Base-by-base conservation (phyloP, 2,113 vertebrate species). In the Uria aalge region DNA sequence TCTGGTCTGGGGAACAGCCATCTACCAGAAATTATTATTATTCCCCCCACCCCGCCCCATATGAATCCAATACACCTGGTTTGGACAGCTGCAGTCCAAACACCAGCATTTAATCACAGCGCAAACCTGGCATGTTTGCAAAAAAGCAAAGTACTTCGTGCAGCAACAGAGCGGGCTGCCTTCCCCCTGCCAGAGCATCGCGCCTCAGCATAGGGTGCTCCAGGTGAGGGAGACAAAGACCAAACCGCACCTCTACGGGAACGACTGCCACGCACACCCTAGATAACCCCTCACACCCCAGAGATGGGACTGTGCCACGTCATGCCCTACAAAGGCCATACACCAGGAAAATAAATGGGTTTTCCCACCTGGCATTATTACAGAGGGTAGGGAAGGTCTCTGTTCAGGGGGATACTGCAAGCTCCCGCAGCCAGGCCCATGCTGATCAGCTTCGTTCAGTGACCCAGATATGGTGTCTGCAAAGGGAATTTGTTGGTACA, bases 21-120 rank as follows among this genome's bases (percentile, higher is more conserved):
- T 47, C 87, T 88, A 72, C 83, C 78, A 95, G 60, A 81, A 90
- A 62, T 34, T 41, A 14, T 23, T 23, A 48, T 50, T 27, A 36
- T 68, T 43, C 43, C 15, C 12, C 9, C 15, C 29, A 8, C 38
- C 15, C 27, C 1, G 7, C 32, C 21, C 47, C 14, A 41, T 50
- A 75, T 60, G 86, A 94, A 80, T 76, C 57, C 75, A 68, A 11
- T 45, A 86, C 72, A 86, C 68, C 71, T 36, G 72, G 79, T 47
- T 73, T 89, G 93, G 86, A 92, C 86, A 96, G 86, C 93, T 91
- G 79, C 72, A 92, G 83, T 72, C 72, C 63, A 88, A 94, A 95
- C 71, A 92, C 67, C 76, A 55, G 75, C 3, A 0, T 91, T 95
- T 95, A 92, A 95, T 83, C 79, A 89, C 59, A 90, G 86, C 12